Conservation (phyloP, 2,888 invertebrate species). For the Drosophila kuntzei region DNA sequence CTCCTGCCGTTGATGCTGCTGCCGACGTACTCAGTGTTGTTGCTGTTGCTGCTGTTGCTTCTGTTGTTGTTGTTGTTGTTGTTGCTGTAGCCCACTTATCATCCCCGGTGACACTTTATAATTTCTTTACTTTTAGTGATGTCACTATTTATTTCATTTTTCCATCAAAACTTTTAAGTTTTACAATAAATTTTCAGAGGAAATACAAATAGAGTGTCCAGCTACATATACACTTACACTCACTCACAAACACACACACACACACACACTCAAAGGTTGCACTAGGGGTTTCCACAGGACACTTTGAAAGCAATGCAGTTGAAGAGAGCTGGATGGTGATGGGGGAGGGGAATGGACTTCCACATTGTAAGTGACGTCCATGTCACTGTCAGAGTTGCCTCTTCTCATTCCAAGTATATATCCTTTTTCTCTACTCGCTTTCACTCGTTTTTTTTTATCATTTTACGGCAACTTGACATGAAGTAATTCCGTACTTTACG, state of each 20-base stretch:
- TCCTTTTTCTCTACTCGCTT: conserved; percentile 18
- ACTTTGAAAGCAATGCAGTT: conserved; percentile 50
- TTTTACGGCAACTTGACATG: conserved; percentile 35
- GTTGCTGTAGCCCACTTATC: conserved; percentile 84
- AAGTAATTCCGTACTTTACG: conserved; percentile 31
- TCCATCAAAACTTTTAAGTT: conserved; percentile 85
- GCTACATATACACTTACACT: conserved; percentile 49
- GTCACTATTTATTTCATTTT: conserved; percentile 85
- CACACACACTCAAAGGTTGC: conserved; percentile 48
- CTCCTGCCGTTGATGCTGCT: conserved; percentile 70
- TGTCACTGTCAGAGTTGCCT: conserved; percentile 74
- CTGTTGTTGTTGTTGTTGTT: conserved; percentile 58
- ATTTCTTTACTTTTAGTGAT: conserved; percentile 85
- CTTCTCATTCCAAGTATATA: conserved; percentile 29
- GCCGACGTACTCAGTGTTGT: conserved; percentile 56
- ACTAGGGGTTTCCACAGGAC: conserved; percentile 39
- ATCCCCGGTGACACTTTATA: conserved; percentile 85
- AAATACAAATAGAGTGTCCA: conserved; percentile 82
- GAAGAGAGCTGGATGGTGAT: neutral
- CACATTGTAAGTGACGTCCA: conserved; percentile 79
- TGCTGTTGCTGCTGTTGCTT: conserved; percentile 50
- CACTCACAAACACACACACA: conserved; percentile 33
- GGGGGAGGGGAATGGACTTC: conserved; percentile 42
- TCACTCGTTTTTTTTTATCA: conserved; percentile 21
- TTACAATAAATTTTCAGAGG: conserved; percentile 83